Percentiles rank a stretch among this genome's conserved stretches.
Conservation (phyloP, 2,888 invertebrate genomes). For the Erannis defoliaria region DNA sequence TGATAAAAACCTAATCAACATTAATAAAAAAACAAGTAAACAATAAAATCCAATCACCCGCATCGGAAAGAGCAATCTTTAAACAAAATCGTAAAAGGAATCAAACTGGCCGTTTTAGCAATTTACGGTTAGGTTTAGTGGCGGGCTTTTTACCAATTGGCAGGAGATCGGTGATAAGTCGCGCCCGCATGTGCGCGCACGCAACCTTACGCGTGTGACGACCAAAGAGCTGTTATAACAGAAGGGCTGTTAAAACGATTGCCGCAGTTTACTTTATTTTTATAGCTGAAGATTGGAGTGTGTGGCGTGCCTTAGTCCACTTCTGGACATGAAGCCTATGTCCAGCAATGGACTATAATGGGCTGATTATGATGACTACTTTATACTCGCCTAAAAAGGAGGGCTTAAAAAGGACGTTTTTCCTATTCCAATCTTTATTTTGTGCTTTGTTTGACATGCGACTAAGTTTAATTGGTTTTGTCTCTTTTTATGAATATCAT, state of each 20-base stretch:
- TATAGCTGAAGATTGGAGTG: neutral
- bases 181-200: slow-evolving; percentile 82
- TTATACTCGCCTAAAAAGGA: too few species aligned
- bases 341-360: too few species aligned
- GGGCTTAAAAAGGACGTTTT: too few species aligned
- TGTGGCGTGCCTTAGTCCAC: too few species aligned
- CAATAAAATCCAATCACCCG: slow-evolving; percentile 75
- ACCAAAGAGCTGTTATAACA: slow-evolving; percentile 26
- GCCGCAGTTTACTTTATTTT: neutral
- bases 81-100: slow-evolving; percentile 77
- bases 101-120: slow-evolving; percentile 80
- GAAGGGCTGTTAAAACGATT: slow-evolving; percentile 11
- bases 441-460: too few species aligned
- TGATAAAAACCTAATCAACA: slow-evolving; percentile 57
- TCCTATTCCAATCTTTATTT: too few species aligned
- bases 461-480: too few species aligned
- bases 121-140: slow-evolving; percentile 79
- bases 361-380: too few species aligned
- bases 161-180: slow-evolving; percentile 76
- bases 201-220: slow-evolving; percentile 60
- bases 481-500: too few species aligned
- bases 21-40: slow-evolving; percentile 58
- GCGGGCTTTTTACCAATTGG: slow-evolving; percentile 82
- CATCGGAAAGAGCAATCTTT: slow-evolving; percentile 81
- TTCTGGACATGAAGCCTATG: too few species aligned